phyloP scores from a whole-genome alignment of 2,888 invertebrate genomes.

The Brachypterus glaber region DNA sequence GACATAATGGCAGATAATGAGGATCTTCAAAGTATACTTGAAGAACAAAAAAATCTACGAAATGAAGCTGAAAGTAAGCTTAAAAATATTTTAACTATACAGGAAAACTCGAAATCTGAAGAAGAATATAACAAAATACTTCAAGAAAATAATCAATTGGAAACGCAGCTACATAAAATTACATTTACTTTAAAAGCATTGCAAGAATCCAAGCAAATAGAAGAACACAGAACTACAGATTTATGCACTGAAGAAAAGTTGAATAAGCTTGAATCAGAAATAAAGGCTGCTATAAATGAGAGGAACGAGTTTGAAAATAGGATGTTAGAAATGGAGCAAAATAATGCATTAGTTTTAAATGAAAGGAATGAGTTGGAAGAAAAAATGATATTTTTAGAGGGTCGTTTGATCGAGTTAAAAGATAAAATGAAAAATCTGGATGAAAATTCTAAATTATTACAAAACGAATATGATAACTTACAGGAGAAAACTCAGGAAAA shows the following conservation, averaged over 20 bases:
- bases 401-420: neutral
- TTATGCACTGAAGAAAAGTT: neutral
- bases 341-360: slow-evolving; percentile 23
- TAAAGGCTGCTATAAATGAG: neutral
- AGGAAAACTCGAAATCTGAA: slow-evolving; percentile 28
- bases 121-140: slow-evolving; percentile 9
- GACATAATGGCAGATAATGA: slow-evolving; percentile 54
- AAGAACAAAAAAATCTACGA: slow-evolving; percentile 42
- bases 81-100: slow-evolving; percentile 24
- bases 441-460: neutral
- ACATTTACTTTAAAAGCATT: neutral
- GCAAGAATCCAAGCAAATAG: too few relatives aligned
- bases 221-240: too few relatives aligned
- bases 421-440: neutral
- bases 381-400: slow-evolving; percentile 22
- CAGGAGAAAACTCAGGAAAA: too few relatives aligned
- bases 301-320: neutral
- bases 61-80: slow-evolving; percentile 29
- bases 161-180: neutral
- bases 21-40: slow-evolving; percentile 48
- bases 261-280: neutral
- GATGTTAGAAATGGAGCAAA: slow-evolving; percentile 20
- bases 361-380: slow-evolving; percentile 15
- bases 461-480: too few relatives aligned
- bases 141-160: neutral